These are phyloP conservation scores for Habroteleia sp. DNA, from an alignment of 2,888 invertebrate species.

Conservation along the genomic window DNA sequence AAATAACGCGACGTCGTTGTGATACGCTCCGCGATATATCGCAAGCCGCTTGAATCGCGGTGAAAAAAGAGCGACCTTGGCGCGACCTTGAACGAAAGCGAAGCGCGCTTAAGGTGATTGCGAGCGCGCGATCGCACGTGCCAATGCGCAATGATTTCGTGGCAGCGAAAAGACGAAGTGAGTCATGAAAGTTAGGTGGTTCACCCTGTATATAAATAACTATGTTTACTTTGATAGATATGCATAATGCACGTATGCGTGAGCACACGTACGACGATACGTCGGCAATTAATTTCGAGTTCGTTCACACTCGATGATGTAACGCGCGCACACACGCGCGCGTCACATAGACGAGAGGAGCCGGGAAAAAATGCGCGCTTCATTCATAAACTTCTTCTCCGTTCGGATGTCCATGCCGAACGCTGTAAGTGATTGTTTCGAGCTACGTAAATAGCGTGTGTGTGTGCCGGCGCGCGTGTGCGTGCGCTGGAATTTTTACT, in stretches of 20 bases:
- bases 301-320: constrained; percentile 55
- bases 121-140: constrained; percentile 29
- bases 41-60: constrained; percentile 2
- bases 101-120: constrained; percentile 19
- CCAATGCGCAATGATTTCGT: constrained; percentile 36
- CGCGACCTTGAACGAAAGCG: constrained; percentile 39
- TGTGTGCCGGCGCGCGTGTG: constrained; percentile 1
- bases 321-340: constrained; percentile 15
- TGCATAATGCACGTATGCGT: constrained; percentile 30
- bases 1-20: constrained; percentile 1
- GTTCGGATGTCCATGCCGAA: constrained; percentile 41
- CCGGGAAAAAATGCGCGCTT: constrained; percentile 36
- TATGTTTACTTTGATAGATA: constrained; percentile 47
- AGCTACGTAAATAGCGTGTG: constrained; percentile 26
- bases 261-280: constrained; percentile 29
- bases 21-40: constrained; percentile 1
- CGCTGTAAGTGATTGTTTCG: constrained; percentile 44
- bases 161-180: constrained; percentile 29
- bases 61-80: constrained; percentile 32
- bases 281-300: constrained; percentile 58
- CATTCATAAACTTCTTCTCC: constrained; percentile 62
- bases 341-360: constrained; percentile 1
- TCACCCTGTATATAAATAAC: constrained; percentile 50
- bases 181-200: constrained; percentile 51
- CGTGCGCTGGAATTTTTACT: constrained; percentile 9